Base-by-base conservation (phyloP, 1,140 invertebrate species). In the Apocrypta bakeri region DNA sequence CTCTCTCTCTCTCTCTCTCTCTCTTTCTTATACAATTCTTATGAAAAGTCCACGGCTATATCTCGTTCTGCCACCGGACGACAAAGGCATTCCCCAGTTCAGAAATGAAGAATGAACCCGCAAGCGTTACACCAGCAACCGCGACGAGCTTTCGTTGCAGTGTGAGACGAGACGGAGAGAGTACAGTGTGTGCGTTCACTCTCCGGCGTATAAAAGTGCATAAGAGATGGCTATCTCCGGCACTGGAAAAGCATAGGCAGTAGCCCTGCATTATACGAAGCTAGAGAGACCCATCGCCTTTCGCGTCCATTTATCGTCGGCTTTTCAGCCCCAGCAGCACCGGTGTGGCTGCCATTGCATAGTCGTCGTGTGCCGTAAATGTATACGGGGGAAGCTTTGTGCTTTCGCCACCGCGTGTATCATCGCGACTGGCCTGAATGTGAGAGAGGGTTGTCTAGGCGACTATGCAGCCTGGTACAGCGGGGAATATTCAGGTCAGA, bases 221-320 rank as follows among this genome's bases (percentile, higher is more conserved):
- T 89, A 90, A 91, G 88, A 92, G 90, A 90, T 91, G 87, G 87
- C 90, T 90, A 91, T 91, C 89, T 88, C 85, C 77, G 84, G 85
- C 87, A 82, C 83, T 87, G 87, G 86, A 79, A 89, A 89, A 86
- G 87, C 88, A 85, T 83, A 88, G 87, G 66, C 29, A 21, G 68
- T 17, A 17, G 42, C 48, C 85, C 83, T 88, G 87, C 87, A 89
- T 89, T 90, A 90, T 90, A 86, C 86, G 86, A 83, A 0, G 11
- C 17, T 17, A 56, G 42, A 56, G 42, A 71, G 37, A 33, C 40
- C 77, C 25, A 42, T 88, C 83, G 83, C 86, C 86, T 88, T 87
- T 85, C 76, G 83, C 87, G 84, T 88, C 87, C 90, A 89, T 89
- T 90, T 90, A 90, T 90, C 88, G 87, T 87, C 83, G 84, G 88